These are phyloP conservation scores for Amblyteles armatorius DNA, from an alignment of 2,888 invertebrate genomes.

Conservation along the genomic window DNA sequence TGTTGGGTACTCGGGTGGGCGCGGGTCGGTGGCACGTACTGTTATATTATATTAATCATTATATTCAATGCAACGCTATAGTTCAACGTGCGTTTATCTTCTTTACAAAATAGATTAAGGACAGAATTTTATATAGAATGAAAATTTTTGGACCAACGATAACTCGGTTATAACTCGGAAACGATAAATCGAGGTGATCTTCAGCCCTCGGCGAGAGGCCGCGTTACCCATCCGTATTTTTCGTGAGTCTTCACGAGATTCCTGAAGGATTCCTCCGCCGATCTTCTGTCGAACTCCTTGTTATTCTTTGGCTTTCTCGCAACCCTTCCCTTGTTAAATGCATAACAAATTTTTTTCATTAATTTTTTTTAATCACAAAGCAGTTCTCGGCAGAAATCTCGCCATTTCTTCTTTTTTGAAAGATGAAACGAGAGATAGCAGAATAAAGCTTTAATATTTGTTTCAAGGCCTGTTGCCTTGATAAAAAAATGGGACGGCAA, in stretches of 20 bases:
- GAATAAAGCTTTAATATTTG: neutral
- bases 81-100: constrained; percentile 43
- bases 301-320: constrained; percentile 91
- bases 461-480: neutral
- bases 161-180: constrained; percentile 45
- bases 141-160: constrained; percentile 56
- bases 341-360: constrained; percentile 2
- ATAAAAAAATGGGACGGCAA: neutral
- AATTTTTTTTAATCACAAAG: neutral
- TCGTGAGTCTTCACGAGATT: constrained; percentile 95
- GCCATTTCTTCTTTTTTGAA: neutral
- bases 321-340: constrained; percentile 87
- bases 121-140: constrained; percentile 53
- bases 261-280: constrained; percentile 95
- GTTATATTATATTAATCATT: constrained; percentile 50
- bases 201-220: constrained; percentile 94
- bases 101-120: constrained; percentile 64
- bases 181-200: constrained; percentile 35
- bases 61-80: constrained; percentile 44
- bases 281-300: constrained; percentile 91
- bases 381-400: neutral
- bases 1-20: constrained; percentile 36
- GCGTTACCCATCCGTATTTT: constrained; percentile 96
- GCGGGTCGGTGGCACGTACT: constrained; percentile 28
- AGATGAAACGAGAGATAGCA: neutral